Evolutionary conservation across 2,797 vertebrate species (phyloP).

Genomic region (Salmo trutta): DNA sequence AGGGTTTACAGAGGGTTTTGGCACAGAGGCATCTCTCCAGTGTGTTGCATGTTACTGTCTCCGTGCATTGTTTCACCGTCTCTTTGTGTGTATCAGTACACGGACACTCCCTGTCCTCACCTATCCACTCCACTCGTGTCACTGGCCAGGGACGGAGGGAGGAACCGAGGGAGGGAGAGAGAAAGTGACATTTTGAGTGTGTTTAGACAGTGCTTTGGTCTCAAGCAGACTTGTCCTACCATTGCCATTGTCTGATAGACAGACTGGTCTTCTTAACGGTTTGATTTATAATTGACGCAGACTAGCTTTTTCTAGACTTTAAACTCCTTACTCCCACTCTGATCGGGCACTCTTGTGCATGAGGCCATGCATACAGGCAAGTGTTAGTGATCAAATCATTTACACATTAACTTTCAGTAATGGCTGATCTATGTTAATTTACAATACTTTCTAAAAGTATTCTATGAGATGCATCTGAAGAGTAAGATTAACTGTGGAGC

Average conservation of each 20-base stretch:
- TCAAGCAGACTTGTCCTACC: not conserved
- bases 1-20: not conserved
- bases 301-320: not conserved
- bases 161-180: not conserved
- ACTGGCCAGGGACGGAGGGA: not conserved
- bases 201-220: not conserved
- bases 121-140: not conserved
- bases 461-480: not conserved
- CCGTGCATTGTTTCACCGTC: not conserved
- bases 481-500: not conserved
- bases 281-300: not conserved
- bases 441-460: not conserved
- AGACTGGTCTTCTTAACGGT: not conserved
- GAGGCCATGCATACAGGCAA: not conserved
- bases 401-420: not conserved
- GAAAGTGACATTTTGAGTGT: too few species aligned
- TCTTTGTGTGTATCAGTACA: not conserved
- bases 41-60: not conserved
- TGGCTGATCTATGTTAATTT: not conserved
- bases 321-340: not conserved
- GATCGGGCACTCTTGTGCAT: not conserved
- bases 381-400: not conserved
- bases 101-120: not conserved
- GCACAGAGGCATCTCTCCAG: not conserved
- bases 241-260: not conserved